A percentile compares a stretch with the other conserved stretches of the same genome.
Conservation (phyloP, 2,888 invertebrate species). For the Augochlorella aurata region DNA sequence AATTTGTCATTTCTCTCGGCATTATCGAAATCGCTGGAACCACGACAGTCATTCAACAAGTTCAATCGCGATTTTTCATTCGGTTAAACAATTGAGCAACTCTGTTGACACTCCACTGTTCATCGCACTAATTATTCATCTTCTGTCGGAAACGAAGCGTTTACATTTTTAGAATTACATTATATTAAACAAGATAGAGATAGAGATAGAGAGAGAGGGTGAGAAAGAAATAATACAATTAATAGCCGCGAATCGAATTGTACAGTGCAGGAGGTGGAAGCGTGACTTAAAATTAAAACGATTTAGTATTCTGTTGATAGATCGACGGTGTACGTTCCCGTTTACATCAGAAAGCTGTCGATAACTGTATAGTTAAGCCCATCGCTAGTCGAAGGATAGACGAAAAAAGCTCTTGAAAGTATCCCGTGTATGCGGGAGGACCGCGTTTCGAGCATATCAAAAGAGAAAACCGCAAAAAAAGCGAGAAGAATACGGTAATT, state of each 20-base stretch:
- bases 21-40: no score
- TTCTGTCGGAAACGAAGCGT: neutral
- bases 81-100: no score
- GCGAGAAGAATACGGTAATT: neutral
- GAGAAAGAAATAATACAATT: no score
- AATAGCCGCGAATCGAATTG: no score
- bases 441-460: slow-evolving; percentile 57
- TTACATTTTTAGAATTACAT: neutral
- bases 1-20: no score
- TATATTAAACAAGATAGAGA: no score
- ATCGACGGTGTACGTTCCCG: neutral
- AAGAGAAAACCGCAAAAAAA: neutral
- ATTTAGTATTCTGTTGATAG: neutral
- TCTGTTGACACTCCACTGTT: neutral
- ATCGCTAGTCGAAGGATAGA: neutral
- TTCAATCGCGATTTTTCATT: no score
- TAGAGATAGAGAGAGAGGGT: no score
- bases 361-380: neutral
- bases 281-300: neutral
- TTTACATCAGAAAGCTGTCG: neutral
- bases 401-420: slow-evolving; percentile 59
- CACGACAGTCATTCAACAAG: no score
- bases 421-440: slow-evolving; percentile 38
- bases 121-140: no score
- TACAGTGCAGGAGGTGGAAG: no score